A percentile compares a stretch with the other conserved stretches of the same genome.
phyloP scores from a whole-genome alignment of 2,113 vertebrate genomes.

The Phodopus roborovskii region DNA sequence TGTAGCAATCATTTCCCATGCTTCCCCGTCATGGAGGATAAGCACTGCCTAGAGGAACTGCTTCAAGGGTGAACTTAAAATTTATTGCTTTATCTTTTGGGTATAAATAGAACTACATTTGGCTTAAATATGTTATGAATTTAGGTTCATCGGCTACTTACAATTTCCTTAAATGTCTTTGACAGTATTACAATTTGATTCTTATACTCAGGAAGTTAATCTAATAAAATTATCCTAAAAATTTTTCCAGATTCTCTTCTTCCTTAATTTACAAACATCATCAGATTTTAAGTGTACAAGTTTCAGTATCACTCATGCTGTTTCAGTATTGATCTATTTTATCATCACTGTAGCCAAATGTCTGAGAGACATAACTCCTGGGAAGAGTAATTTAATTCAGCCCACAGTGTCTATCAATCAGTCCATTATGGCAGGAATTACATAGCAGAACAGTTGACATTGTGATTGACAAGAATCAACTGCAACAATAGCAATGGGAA shows the following conservation, averaged over 20 bases:
- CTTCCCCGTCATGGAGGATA: background rate
- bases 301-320: background rate
- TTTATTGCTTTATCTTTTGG: background rate
- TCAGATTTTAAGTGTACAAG: background rate
- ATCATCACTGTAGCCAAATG: background rate
- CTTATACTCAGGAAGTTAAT: background rate
- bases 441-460: background rate
- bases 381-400: background rate
- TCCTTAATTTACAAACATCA: background rate
- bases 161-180: background rate
- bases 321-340: background rate
- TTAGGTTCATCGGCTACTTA: background rate
- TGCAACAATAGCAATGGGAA: background rate
- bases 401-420: background rate
- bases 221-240: conserved; percentile 19
- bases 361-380: background rate
- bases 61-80: background rate
- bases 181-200: background rate
- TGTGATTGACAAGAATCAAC: background rate
- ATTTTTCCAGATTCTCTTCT: background rate
- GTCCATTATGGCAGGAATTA: background rate
- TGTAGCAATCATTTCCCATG: background rate
- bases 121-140: background rate
- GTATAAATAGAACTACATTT: background rate
- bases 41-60: background rate